phyloP scores from a whole-genome alignment of 2,888 invertebrate species.

The Eristalinus aeneus region DNA sequence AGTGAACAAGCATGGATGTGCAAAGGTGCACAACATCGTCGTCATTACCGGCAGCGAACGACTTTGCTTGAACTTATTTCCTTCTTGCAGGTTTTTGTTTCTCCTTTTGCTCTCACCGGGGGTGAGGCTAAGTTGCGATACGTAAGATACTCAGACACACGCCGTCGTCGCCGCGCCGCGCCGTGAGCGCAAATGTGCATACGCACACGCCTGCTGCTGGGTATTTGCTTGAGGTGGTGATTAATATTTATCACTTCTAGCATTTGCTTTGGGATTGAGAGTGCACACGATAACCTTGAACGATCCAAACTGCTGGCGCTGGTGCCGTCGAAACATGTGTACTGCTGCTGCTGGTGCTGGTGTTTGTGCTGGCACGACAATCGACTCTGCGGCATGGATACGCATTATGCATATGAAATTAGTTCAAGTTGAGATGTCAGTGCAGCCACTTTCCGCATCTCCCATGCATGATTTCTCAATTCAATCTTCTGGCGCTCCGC shows the following conservation, averaged over 20 bases:
- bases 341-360: slow-evolving; percentile 7
- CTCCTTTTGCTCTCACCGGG: slow-evolving; percentile 34
- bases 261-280: slow-evolving; percentile 58
- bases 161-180: neutral
- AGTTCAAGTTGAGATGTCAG: slow-evolving; percentile 66
- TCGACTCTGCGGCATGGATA: slow-evolving; percentile 36
- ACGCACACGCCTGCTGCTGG: slow-evolving; percentile 46
- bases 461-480: slow-evolving; percentile 30
- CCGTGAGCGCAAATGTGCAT: slow-evolving; percentile 43
- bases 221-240: slow-evolving; percentile 52
- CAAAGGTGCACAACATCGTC: slow-evolving; percentile 63
- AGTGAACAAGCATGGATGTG: slow-evolving; percentile 34
- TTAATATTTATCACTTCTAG: slow-evolving; percentile 69
- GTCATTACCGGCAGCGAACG: slow-evolving; percentile 58
- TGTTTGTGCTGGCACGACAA: slow-evolving; percentile 50
- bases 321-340: neutral
- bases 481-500: slow-evolving; percentile 6
- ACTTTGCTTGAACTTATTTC: slow-evolving; percentile 58
- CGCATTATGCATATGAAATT: slow-evolving; percentile 69
- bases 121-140: slow-evolving; percentile 43
- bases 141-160: neutral
- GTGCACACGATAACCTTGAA: slow-evolving; percentile 68
- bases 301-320: slow-evolving; percentile 36
- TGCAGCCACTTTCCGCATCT: slow-evolving; percentile 41
- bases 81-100: slow-evolving; percentile 10